Evolutionary conservation across 2,113 vertebrate genomes (phyloP), one percentile per base, ranked within the genome.

Genomic region (Casuarius casuarius): DNA sequence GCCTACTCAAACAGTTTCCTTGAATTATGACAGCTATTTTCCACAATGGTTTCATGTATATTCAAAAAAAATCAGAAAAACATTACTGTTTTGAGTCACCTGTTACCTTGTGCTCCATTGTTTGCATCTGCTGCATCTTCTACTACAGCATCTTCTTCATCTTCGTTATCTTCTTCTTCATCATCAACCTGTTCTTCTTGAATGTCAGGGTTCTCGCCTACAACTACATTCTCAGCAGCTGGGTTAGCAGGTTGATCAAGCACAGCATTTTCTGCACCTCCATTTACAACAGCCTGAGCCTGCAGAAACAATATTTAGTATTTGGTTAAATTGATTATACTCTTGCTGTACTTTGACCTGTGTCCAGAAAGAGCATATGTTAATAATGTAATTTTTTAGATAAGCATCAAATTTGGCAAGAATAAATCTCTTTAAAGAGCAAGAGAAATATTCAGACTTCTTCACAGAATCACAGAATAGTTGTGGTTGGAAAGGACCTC

Each of bases 71-170:
- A 90, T 72, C 19, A 56, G 23, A 87, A 94, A 77, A 84, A 95
- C 40, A 89, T 87, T 91, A 92, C 70, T 92, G 62, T 17, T 95
- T 94, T 92, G 87, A 97, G 96, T 86, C 83, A 95, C 91, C 87
- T 80, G 75, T 97, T 98, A 99, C 99, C 99, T 98, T 99, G 99
- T 82, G 98, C 99, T 91, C 98, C 99, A 80, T 99, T 99, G 94
- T 99, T 99, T 90, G 97, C 99, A 68, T 99, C 99, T 10, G 97
- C 99, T 21, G 97, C 99, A 73, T 99, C 99, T 89, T 99, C 99
- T 22, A 98, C 98, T 19, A 98, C 99, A 2, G 98, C 99, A 9
- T 99, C 99, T 12, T 99, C 99, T 63, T 99, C 99, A 11, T 99
- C 99, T 62, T 99, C 99, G 0, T 99, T 99, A 33, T 99, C 99